phyloP scores from a whole-genome alignment of 1,140 invertebrate species.

The Pachypeltis micranthus region DNA sequence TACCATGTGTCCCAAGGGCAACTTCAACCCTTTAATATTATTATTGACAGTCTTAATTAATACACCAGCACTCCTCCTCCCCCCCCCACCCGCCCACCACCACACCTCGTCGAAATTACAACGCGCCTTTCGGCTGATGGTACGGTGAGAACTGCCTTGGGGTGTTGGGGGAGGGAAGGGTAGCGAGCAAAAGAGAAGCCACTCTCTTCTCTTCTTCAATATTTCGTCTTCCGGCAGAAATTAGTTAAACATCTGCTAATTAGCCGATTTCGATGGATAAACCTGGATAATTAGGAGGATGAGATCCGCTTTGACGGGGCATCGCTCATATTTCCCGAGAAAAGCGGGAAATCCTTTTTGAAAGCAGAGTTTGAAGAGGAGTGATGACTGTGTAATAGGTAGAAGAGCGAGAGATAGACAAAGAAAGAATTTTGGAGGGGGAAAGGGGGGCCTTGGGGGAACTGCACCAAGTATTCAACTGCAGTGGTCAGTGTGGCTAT shows the following conservation, averaged over 20 bases:
- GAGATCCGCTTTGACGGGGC: too few relatives aligned
- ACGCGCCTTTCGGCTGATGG: too few relatives aligned
- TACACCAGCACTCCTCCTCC: conserved; percentile 5
- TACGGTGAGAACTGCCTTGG: background rate
- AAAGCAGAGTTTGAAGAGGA: too few relatives aligned
- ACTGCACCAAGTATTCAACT: too few relatives aligned
- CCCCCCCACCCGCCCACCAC: background rate
- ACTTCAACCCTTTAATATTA: conserved; percentile 13
- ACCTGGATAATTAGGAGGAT: background rate
- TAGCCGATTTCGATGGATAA: conserved; percentile 2
- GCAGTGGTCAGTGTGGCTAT: too few relatives aligned
- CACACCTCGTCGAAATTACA: background rate
- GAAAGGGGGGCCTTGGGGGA: too few relatives aligned
- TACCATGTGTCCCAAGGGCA: conserved; percentile 11
- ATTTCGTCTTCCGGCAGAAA: conserved; percentile 1
- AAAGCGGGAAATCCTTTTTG: too few relatives aligned
- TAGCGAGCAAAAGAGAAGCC: background rate
- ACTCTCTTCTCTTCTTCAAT: conserved; percentile 3
- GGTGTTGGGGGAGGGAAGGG: background rate
- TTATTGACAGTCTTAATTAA: conserved; percentile 13
- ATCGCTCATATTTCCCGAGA: too few relatives aligned
- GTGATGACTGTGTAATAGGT: too few relatives aligned
- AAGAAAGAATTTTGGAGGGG: too few relatives aligned
- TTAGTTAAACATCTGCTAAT: conserved; percentile 10
- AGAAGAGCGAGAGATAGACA: too few relatives aligned